These are phyloP conservation scores for Scolopax bukidnonensis DNA, from an alignment of 2,797 vertebrate species.

Conservation along the genomic window DNA sequence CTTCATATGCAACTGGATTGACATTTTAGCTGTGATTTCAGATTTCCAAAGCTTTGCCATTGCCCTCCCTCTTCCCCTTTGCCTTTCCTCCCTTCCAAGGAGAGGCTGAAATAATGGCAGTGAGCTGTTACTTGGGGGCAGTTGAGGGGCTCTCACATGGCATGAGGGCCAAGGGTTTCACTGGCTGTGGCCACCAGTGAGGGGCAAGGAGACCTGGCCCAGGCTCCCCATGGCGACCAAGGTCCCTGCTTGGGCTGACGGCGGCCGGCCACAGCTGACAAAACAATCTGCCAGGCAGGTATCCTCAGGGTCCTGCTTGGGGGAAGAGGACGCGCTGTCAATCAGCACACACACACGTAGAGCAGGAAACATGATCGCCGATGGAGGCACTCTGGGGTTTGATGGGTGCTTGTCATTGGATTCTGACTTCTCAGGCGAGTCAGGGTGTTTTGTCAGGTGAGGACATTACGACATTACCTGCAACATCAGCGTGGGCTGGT, in stretches of 20 bases:
- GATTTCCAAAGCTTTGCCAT: neutral
- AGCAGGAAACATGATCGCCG: conserved; percentile 33
- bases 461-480: neutral
- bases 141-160: neutral
- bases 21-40: neutral
- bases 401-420: conserved; percentile 43
- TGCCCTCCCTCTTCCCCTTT: conserved; percentile 2
- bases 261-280: conserved; percentile 72
- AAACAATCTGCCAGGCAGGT: conserved; percentile 69
- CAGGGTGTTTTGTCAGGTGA: neutral
- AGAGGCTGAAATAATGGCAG: conserved; percentile 13
- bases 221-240: neutral
- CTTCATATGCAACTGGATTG: neutral
- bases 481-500: neutral
- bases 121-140: conserved; percentile 12
- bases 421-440: neutral
- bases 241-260: neutral
- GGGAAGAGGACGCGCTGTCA: conserved; percentile 59
- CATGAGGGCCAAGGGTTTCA: neutral
- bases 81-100: neutral
- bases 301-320: neutral
- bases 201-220: neutral
- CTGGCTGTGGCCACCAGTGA: neutral
- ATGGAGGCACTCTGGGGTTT: neutral
- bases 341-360: conserved; percentile 40